Base-by-base conservation (phyloP, 92 coral and sea anemone species). In the Palythoa caribaeorum region DNA sequence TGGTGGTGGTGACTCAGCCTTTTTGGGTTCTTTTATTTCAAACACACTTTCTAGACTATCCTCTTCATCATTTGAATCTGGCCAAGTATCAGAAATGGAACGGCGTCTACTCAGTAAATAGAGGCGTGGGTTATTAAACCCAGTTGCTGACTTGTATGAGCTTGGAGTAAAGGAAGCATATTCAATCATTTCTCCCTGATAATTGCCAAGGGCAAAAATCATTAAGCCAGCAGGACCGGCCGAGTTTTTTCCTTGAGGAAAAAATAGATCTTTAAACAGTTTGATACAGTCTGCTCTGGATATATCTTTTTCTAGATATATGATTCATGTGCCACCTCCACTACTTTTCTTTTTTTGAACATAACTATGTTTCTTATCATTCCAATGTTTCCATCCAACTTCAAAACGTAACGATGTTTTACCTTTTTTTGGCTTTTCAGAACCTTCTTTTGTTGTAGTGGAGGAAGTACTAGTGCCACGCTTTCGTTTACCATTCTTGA, bases 221-320 rank as follows among this genome's bases (percentile, higher is more conserved):
- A 84, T 72, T 44, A 19, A 35, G 72, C 80, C 38, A 12, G 80
- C 88, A 66, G 53, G 15, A n/a, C 88, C 89, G 2, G 69, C 89
- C 14, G 84, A 48, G 44, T 83, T 87, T 55, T 87, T 17, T 21
- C 89, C 89, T 60, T 36, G 73, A 38, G 84, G 89, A 40, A 76
- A 87, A 73, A 76, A 87, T 5, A 86, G 47, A 75, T 86, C 89
- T 62, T 76, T 87, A 2, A 63, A 73, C 54, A 28, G 36, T 40
- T 77, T 62, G 16, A 87, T 38, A 21, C 89, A 85, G 2, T 59
- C 80, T 52, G 37, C 59, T 48, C 57, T 76, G n/a, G 38, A 39
- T 69, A 76, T 38, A 10, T 39, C 80, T 40, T 76, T 54, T 47
- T 20, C 55, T 59, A 47, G 59, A 76, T 76, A 21, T 20, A 17